These are phyloP conservation scores for Lamprologus tigripictilis DNA, from an alignment of 2,113 vertebrate species.

Conservation along the genomic window DNA sequence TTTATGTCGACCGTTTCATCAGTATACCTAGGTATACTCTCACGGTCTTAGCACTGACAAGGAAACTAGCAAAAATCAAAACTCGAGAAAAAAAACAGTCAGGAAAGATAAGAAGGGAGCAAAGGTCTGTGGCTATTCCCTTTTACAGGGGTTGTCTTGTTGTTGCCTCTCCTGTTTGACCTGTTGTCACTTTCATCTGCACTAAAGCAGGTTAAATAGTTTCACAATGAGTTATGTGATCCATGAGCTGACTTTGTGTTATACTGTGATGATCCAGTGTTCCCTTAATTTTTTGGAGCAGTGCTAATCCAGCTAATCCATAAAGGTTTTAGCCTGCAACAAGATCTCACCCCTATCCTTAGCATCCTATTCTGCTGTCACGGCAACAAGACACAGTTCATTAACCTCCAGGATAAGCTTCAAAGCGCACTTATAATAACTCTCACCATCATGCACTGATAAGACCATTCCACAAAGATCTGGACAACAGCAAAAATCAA, in stretches of 20 bases:
- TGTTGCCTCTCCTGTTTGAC: background rate
- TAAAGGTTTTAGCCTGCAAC: background rate
- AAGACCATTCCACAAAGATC: background rate
- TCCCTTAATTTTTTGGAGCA: background rate
- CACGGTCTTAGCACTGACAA: background rate
- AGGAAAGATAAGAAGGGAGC: background rate
- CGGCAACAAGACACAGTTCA: background rate
- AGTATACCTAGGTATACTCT: background rate
- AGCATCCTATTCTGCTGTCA: background rate
- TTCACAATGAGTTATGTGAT: background rate
- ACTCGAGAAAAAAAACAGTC: background rate
- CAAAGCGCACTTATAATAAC: background rate
- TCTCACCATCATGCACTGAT: background rate
- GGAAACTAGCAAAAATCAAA: background rate
- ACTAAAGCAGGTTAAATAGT: background rate
- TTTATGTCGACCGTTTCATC: background rate
- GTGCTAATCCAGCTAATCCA: background rate
- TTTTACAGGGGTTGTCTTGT: background rate
- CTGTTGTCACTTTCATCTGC: background rate
- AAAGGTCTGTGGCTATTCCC: background rate
- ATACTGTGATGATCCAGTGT: background rate
- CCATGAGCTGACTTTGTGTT: background rate
- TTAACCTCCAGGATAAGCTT: background rate
- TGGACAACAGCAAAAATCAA: background rate
- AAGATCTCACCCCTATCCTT: background rate